Evolutionary conservation across 2,888 invertebrate species (phyloP), one percentile per base, ranked within the genome.

Genomic region (Acrobasis repandana): DNA sequence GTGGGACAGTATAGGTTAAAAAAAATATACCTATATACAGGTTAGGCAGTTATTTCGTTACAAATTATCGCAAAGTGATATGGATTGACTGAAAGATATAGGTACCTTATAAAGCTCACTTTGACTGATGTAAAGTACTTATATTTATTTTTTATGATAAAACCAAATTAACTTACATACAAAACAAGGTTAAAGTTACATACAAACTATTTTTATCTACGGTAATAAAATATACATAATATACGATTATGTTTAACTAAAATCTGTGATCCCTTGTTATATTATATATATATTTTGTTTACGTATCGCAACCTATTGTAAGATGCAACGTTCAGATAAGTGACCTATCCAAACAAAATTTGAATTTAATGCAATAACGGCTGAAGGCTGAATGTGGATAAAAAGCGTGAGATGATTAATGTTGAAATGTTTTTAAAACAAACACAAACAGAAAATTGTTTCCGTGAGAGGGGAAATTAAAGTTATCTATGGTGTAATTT

Each of bases 351-450:
- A 54, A 38, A 38, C 20, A 54, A 54, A 38, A 54, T 43, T 38
- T 54, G 18, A 18, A 54, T 54, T 43, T 54, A 20, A 38, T 38
- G 11, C 16, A 11, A 54, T 54, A 36, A 9, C n/a, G 11, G 2
- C 16, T 52, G 28, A 49, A n/a, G 50, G 28, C 28, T 50, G 52
- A 54, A 54, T 38, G 9, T 54, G 18, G 54, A 54, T 54, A 20
- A 38, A 10, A 20, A 10, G 38, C 38, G 11, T 18, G 38, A n/a
- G 11, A 54, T 54, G 38, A 54, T 38, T 36, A 54, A 43, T 54
- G 54, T 54, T 54, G 14, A 52, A 20, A 54, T 36, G 58, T 58
- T 48, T 58, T 58, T 11, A 48, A 33, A 58, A 16, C 33, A 28
- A 56, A 49, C 34, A 57, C n/a, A 49, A 58, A 48, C 33, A 49